Conservation (phyloP, 2,797 vertebrate species). For the Pelobates cultripes region DNA sequence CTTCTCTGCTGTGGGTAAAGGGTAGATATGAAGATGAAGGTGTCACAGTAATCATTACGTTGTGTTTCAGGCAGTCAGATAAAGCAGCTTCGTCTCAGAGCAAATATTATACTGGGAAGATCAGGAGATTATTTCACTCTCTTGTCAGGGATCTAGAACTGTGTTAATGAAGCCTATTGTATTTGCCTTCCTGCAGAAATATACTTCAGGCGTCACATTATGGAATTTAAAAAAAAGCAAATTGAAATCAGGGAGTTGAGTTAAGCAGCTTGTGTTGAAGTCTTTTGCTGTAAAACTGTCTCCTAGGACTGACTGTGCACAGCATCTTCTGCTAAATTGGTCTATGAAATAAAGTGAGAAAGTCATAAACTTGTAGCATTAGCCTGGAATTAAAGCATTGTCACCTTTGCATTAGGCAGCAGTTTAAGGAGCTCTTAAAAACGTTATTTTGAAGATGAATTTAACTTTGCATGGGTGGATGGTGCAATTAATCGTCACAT, state of each 20-base stretch:
- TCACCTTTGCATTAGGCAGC: constrained; percentile 70
- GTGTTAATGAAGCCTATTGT: not conserved
- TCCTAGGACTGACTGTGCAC: constrained; percentile 60
- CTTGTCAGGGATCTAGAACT: not conserved
- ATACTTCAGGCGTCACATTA: not conserved
- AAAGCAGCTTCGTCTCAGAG: no score
- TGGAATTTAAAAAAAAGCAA: not conserved
- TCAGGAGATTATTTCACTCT: not conserved
- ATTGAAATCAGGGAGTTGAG: not conserved
- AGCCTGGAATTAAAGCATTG: constrained; percentile 70
- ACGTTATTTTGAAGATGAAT: constrained; percentile 59
- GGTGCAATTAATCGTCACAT: constrained; percentile 43
- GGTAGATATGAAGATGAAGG: no score
- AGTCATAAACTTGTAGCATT: constrained; percentile 69
- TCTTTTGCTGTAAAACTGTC: constrained; percentile 60
- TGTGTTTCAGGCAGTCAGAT: no score
- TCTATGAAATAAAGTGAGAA: constrained; percentile 71
- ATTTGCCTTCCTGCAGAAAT: not conserved
- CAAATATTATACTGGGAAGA: not conserved
- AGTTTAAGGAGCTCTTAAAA: constrained; percentile 67
- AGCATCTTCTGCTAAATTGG: constrained; percentile 67
- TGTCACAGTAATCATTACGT: no score
- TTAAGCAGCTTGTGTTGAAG: constrained; percentile 39
- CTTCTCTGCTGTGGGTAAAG: no score
- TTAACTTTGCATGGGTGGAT: constrained; percentile 59